Conservation (phyloP, 2,797 vertebrate genomes). For the Spizella passerina region DNA sequence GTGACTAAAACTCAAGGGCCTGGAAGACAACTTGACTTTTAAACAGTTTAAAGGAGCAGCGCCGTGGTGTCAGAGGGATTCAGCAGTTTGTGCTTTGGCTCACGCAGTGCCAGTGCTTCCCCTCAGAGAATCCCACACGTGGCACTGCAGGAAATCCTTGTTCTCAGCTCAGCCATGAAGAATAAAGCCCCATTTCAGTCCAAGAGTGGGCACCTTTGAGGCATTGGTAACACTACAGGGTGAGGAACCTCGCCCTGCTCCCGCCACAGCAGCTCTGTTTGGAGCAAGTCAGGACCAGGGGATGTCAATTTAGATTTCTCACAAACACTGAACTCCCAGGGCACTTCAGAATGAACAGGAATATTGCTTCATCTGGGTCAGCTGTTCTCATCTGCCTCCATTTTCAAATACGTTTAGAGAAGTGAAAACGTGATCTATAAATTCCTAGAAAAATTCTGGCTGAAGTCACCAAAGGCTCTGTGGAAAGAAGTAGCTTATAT, state of each 20-base stretch:
- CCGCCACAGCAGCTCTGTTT: neutral
- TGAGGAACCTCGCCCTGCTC: neutral
- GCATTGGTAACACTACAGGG: neutral
- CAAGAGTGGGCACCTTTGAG: neutral
- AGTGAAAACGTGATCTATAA: neutral
- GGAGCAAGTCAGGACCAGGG: neutral
- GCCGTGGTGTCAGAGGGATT: neutral
- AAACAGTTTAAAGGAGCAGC: neutral
- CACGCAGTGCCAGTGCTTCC: neutral
- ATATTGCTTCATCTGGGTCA: neutral
- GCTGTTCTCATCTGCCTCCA: neutral
- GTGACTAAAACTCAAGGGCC: constrained; percentile 20
- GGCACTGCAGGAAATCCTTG: neutral
- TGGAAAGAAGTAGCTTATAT: neutral
- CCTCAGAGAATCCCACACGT: neutral
- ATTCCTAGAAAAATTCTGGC: neutral
- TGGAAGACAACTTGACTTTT: constrained; percentile 26
- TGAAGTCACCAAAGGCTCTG: neutral
- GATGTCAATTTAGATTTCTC: neutral
- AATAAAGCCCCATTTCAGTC: neutral
- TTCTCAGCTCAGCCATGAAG: neutral
- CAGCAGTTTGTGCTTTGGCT: neutral
- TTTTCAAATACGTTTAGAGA: neutral
- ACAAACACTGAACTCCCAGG: neutral
- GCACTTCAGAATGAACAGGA: neutral